phyloP scores from a whole-genome alignment of 2,113 vertebrate genomes.

The Pyrgilauda ruficollis region DNA sequence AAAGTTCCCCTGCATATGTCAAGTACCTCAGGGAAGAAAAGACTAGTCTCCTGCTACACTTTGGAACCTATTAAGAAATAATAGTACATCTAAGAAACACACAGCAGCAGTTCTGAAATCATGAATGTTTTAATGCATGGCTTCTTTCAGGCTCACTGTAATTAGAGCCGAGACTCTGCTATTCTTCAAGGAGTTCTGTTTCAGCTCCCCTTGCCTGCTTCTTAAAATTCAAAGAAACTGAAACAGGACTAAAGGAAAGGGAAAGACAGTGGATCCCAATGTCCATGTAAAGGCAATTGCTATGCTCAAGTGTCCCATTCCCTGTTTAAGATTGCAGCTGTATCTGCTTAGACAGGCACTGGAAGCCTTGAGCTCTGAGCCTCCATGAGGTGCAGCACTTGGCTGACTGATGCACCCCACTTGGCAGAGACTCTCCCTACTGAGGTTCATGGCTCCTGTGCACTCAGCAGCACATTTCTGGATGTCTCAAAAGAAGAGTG shows the following conservation, averaged over 20 bases:
- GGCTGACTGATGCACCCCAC: neutral
- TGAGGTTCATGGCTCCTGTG: fast-evolving
- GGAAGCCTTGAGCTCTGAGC: neutral
- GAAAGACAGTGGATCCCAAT: neutral
- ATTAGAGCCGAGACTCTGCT: neutral
- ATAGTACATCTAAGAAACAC: neutral
- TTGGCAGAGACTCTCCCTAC: neutral
- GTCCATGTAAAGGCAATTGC: neutral
- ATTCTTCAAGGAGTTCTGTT: neutral
- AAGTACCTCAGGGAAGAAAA: neutral
- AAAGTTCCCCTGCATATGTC: neutral
- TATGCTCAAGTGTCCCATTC: neutral
- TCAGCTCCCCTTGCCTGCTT: neutral
- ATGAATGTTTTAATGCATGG: neutral
- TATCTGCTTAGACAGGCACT: neutral
- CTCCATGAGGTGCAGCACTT: neutral
- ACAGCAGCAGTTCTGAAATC: neutral
- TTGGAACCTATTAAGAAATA: conserved; percentile 7
- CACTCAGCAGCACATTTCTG: neutral
- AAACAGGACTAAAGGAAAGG: neutral
- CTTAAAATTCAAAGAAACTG: neutral
- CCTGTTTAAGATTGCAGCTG: neutral
- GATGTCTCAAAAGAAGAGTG: neutral
- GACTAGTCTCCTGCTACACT: neutral
- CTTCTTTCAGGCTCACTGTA: neutral